Base-by-base conservation (phyloP, 2,888 invertebrate species). In the Hydriomena furcata region DNA sequence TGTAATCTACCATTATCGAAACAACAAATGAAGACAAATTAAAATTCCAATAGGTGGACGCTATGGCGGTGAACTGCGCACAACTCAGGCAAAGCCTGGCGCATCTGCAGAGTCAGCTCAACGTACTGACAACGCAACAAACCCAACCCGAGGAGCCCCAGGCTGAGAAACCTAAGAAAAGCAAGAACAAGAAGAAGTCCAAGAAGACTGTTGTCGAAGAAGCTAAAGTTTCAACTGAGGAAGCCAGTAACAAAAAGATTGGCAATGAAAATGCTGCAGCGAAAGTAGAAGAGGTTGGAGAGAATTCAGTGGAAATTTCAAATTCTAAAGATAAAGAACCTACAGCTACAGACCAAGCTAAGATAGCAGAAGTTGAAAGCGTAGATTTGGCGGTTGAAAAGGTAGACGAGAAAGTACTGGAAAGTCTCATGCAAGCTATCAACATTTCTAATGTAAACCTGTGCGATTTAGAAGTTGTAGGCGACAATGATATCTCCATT, bases 11-110 rank as follows among this genome's bases (percentile, higher is more conserved):
- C n/a, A n/a, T n/a, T n/a, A n/a, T n/a, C n/a, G n/a, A n/a, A n/a
- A n/a, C n/a, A n/a, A n/a, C n/a, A 17, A 17, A 17, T 17, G 4
- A 17, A 17, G 17, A 17, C 17, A 17, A 35, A 36, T 23, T 5
- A 1, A 23, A 24, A 31, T 13, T 10, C 31, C 61, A 55, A 4
- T 60, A 93, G 91, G 91, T 92, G 46, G 93, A 93, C 55, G 84
- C 91, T 3, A 93, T 93, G 93, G 88, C 92, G 0, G 91, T 91
- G 0, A 92, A 92, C 64, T 93, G 93, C 62, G 91, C 91, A 0
- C 92, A 93, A 53, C 73, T 93, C 0, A 90, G 92, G 44, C 91
- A 93, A 65, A 92, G 92, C 12, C 73, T 93, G n/a, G 91, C 91
- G 1, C 91, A 92, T 55, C 71, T 93, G 6, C 93, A 93, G 58